Percentiles rank a stretch among this genome's conserved stretches.
Evolutionary conservation across 2,888 invertebrate species (phyloP).

Genomic region (Pristionchus mayeri): DNA sequence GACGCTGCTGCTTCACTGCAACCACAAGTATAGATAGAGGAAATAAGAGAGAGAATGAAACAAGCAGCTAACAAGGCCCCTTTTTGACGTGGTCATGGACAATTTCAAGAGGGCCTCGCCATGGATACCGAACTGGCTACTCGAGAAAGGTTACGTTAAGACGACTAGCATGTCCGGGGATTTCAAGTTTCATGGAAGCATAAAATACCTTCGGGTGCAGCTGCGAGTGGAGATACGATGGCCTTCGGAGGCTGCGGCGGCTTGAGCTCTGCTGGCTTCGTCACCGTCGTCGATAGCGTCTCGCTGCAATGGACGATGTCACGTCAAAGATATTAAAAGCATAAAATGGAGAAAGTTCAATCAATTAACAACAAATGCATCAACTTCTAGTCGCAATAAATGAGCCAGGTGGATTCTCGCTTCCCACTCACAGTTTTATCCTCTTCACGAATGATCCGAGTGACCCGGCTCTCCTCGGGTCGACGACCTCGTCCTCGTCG

Average conservation of each 20-base stretch:
- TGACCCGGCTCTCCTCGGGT: background rate
- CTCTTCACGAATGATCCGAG: constrained; percentile 41
- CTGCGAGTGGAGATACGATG: background rate
- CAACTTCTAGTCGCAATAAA: no score
- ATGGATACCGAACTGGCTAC: background rate
- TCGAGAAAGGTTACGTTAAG: background rate
- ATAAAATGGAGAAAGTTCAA: no score
- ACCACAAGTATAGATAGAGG: background rate
- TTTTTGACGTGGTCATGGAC: no score
- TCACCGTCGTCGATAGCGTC: constrained; percentile 1
- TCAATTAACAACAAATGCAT: no score
- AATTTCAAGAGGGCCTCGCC: background rate
- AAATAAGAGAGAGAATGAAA: background rate
- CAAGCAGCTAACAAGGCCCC: no score
- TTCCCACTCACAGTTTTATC: constrained; percentile 37
- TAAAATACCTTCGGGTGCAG: background rate
- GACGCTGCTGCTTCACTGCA: constrained; percentile 32
- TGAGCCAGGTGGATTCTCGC: no score
- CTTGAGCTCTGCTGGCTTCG: background rate
- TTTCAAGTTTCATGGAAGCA: background rate
- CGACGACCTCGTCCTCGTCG: background rate
- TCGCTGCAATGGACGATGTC: background rate
- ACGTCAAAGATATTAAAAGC: no score
- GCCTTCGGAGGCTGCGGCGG: background rate
- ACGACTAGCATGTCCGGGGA: background rate